Evolutionary conservation across 2,797 vertebrate genomes (phyloP).

Genomic region (Dallia pectoralis): DNA sequence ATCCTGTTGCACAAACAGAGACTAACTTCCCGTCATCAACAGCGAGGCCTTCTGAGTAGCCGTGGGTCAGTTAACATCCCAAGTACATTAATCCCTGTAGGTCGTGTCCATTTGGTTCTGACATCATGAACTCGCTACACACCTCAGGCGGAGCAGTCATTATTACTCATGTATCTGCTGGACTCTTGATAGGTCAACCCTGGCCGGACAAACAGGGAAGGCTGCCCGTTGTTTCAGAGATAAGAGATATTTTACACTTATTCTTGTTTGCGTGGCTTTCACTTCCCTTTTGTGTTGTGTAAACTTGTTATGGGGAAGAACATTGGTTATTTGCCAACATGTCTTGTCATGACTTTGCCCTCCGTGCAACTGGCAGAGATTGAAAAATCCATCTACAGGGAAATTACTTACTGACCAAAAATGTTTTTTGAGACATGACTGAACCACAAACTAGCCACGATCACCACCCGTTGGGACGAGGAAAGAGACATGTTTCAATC

Average conservation of each 20-base stretch:
- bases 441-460: conserved; percentile 49
- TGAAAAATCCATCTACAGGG: conserved; percentile 63
- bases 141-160: not conserved
- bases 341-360: conserved; percentile 20
- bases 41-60: not conserved
- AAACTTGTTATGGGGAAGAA: too few species aligned
- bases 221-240: too few species aligned
- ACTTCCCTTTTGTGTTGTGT: conserved; percentile 8
- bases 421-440: conserved; percentile 56
- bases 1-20: not conserved
- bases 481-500: conserved; percentile 58
- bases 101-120: not conserved
- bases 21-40: not conserved
- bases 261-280: too few species aligned
- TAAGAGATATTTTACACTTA: too few species aligned
- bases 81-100: not conserved
- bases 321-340: conserved; percentile 28
- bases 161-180: too few species aligned
- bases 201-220: too few species aligned
- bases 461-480: not conserved
- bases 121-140: not conserved
- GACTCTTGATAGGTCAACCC: too few species aligned
- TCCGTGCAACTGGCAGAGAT: conserved; percentile 47
- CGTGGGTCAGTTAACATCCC: not conserved
- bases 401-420: conserved; percentile 61